Percentiles rank a stretch among this genome's conserved stretches.
These are phyloP conservation scores for Dipus sagitta DNA, from an alignment of 2,797 vertebrate species.

Conservation along the genomic window DNA sequence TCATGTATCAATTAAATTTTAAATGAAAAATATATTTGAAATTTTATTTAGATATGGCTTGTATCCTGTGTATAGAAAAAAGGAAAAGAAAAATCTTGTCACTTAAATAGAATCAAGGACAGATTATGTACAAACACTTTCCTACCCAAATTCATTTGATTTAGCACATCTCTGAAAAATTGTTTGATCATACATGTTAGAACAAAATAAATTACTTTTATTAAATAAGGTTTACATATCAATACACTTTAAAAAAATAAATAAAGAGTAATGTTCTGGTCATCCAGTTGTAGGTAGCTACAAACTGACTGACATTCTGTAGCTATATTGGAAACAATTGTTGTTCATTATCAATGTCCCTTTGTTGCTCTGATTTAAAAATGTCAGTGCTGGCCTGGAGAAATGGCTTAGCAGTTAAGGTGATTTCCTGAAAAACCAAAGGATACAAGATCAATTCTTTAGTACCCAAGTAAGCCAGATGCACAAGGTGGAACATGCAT, in stretches of 20 bases:
- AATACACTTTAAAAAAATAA: neutral
- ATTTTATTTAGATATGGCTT: constrained; percentile 33
- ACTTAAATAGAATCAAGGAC: neutral
- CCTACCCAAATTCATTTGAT: neutral
- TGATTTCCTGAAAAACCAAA: too few species aligned
- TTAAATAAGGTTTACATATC: neutral
- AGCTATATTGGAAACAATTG: constrained; percentile 56
- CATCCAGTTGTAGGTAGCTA: neutral
- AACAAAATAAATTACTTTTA: constrained; percentile 30
- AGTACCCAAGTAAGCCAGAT: too few species aligned
- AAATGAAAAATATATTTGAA: neutral
- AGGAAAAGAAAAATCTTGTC: neutral
- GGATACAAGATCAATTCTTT: too few species aligned
- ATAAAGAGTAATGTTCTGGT: constrained; percentile 30
- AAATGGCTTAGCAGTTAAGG: too few species aligned
- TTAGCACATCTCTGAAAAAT: constrained; percentile 20
- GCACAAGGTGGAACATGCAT: too few species aligned
- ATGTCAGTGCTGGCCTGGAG: constrained; percentile 48
- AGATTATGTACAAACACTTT: neutral
- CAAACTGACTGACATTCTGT: constrained; percentile 26
- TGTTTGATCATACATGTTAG: constrained; percentile 10
- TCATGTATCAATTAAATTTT: neutral
- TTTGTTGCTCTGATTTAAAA: constrained; percentile 70
- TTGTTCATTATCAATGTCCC: constrained; percentile 44
- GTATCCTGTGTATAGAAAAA: neutral